Evolutionary conservation across 1,140 invertebrate species (phyloP).

Genomic region (Lordiphosa stackelbergi): DNA sequence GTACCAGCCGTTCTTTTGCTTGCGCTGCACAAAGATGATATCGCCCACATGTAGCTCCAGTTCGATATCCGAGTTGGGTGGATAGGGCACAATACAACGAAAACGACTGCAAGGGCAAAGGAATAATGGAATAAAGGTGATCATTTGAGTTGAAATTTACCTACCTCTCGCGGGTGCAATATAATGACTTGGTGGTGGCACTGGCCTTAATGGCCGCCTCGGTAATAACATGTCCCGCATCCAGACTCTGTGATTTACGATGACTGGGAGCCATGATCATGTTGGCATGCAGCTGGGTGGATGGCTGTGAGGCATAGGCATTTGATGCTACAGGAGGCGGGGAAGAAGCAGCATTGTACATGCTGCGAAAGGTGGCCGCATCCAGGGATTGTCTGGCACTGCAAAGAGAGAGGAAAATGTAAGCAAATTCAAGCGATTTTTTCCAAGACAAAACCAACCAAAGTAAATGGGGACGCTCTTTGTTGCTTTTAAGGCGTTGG

Average conservation of each 20-base stretch:
- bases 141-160: background rate
- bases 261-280: constrained; percentile 79
- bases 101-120: constrained; percentile 82
- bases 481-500: constrained; percentile 66
- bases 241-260: constrained; percentile 88
- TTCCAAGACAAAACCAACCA: constrained; percentile 43
- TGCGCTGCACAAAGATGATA: constrained; percentile 93
- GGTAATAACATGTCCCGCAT: constrained; percentile 79
- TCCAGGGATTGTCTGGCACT: constrained; percentile 67
- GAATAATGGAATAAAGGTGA: constrained; percentile 40
- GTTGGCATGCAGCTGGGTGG: constrained; percentile 57
- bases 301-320: constrained; percentile 32
- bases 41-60: constrained; percentile 93
- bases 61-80: constrained; percentile 95
- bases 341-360: constrained; percentile 48
- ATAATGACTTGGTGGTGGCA: constrained; percentile 66
- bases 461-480: constrained; percentile 65
- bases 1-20: constrained; percentile 96
- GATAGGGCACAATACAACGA: constrained; percentile 94
- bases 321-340: constrained; percentile 27
- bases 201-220: constrained; percentile 70
- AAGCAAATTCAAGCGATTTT: background rate
- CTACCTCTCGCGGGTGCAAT: constrained; percentile 65
- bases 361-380: constrained; percentile 63
- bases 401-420: background rate